phyloP scores from a whole-genome alignment of 2,888 invertebrate species.

The Ceratothoa steindachneri region DNA sequence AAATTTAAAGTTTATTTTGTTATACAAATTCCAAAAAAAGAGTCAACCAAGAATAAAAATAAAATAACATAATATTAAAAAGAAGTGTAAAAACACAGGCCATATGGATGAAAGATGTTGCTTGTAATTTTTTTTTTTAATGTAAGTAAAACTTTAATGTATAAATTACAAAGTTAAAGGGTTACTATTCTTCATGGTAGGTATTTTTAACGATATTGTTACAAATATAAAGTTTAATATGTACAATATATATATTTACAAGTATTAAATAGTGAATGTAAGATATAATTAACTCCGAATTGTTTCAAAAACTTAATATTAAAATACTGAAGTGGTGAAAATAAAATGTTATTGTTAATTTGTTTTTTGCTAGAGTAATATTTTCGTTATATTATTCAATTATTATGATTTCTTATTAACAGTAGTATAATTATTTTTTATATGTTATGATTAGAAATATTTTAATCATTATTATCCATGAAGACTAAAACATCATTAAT shows the following conservation, averaged over 20 bases:
- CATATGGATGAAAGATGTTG: too few species aligned
- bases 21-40: too few species aligned
- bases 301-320: not conserved
- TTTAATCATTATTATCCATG: conserved; percentile 3
- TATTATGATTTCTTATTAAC: too few species aligned
- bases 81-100: too few species aligned
- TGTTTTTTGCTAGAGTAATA: not conserved
- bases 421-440: not conserved
- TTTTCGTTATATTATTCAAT: too few species aligned
- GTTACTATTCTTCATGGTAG: too few species aligned
- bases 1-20: too few species aligned
- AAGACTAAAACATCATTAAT: not conserved
- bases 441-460: not conserved
- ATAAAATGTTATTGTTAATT: not conserved
- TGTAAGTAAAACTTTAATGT: too few species aligned
- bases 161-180: too few species aligned
- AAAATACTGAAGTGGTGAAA: not conserved
- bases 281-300: not conserved
- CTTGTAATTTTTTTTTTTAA: too few species aligned
- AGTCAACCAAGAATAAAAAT: too few species aligned
- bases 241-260: not conserved
- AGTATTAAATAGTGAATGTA: not conserved
- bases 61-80: too few species aligned
- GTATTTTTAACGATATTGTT: not conserved
- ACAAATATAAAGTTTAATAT: not conserved